phyloP scores from a whole-genome alignment of 2,113 vertebrate genomes.

The Pseudopipra pipra region DNA sequence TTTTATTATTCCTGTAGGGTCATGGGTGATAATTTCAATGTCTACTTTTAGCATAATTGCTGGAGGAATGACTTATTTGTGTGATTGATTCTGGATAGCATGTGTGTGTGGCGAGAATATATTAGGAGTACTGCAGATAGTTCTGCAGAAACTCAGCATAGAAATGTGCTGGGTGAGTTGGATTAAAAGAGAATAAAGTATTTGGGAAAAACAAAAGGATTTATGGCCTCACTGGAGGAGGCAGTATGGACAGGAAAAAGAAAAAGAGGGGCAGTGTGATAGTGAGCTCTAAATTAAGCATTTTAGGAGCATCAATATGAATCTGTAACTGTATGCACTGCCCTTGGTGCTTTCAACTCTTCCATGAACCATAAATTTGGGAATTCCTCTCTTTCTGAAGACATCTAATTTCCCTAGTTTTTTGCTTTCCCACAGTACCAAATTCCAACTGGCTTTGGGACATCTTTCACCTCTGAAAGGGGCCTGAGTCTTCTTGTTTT shows the following conservation, averaged over 20 bases:
- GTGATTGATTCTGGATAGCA: neutral
- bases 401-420: neutral
- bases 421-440: rapidly evolving
- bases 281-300: neutral
- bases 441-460: neutral
- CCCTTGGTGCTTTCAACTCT: rapidly evolving
- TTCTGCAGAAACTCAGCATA: neutral
- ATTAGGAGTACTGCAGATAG: neutral
- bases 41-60: neutral
- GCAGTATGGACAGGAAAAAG: neutral
- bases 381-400: neutral
- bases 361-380: rapidly evolving
- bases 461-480: neutral
- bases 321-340: neutral
- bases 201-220: neutral
- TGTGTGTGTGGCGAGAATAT: neutral
- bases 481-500: neutral
- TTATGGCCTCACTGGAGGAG: neutral
- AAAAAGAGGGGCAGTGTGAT: neutral
- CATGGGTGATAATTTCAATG: neutral
- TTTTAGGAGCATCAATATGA: neutral
- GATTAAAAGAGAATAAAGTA: neutral
- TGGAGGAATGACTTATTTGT: neutral
- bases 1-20: neutral
- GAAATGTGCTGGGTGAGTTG: rapidly evolving